These are phyloP conservation scores for Rattus rattus DNA, from an alignment of 2,113 vertebrate genomes.

Conservation along the genomic window DNA sequence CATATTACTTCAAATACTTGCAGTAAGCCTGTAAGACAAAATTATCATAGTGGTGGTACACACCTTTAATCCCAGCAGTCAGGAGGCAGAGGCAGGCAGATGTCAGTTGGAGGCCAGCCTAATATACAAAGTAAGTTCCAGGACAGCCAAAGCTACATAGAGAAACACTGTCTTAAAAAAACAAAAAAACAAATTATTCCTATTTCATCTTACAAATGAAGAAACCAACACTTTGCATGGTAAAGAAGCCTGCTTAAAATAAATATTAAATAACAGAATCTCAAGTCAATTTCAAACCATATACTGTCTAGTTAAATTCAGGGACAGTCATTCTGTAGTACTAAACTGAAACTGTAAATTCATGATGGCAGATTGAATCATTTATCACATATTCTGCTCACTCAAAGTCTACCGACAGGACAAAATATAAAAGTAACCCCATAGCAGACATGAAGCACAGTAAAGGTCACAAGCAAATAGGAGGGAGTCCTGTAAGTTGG, in stretches of 20 bases:
- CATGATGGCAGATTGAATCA: slow-evolving; percentile 1
- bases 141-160: background rate
- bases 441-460: background rate
- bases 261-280: slow-evolving; percentile 54
- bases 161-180: background rate
- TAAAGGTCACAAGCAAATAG: slow-evolving; percentile 19
- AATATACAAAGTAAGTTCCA: background rate
- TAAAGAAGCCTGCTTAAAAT: slow-evolving; percentile 32
- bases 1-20: background rate
- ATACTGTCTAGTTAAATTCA: background rate
- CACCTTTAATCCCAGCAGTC: background rate
- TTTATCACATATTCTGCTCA: slow-evolving; percentile 2
- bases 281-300: slow-evolving; percentile 37
- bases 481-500: background rate
- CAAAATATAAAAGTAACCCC: background rate
- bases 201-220: slow-evolving; percentile 36
- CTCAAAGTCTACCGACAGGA: background rate
- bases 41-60: background rate
- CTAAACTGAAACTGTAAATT: background rate
- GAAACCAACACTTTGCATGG: slow-evolving; percentile 1
- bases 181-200: background rate
- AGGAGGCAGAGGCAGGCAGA: background rate
- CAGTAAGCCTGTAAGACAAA: background rate
- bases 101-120: background rate
- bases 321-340: background rate